Percentiles rank a stretch among this genome's conserved stretches.
These are phyloP conservation scores for Leucoptera coffeella DNA, from an alignment of 2,888 invertebrate species.

Conservation along the genomic window DNA sequence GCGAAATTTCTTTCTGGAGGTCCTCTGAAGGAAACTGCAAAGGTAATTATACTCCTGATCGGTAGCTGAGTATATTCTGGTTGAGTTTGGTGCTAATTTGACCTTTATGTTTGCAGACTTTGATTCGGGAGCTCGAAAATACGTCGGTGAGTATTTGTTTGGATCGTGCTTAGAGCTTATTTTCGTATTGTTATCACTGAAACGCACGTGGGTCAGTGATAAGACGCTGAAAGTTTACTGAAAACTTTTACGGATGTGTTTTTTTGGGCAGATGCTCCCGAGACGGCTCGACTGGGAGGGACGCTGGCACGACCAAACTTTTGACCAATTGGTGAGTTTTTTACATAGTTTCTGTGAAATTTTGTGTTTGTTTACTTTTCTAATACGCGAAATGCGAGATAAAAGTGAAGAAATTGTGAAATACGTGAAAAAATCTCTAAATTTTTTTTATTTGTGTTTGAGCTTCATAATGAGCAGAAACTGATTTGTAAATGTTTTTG, in stretches of 20 bases:
- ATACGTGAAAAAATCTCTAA: slow-evolving; percentile 20
- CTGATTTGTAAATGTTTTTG: slow-evolving; percentile 19
- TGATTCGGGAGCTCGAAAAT: slow-evolving; percentile 72
- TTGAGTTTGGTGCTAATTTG: slow-evolving; percentile 13
- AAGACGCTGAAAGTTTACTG: slow-evolving; percentile 53
- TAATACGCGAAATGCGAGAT: slow-evolving; percentile 10
- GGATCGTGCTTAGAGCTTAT: slow-evolving; percentile 46
- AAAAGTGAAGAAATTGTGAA: slow-evolving; percentile 16
- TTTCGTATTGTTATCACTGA: slow-evolving; percentile 53
- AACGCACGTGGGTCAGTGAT: slow-evolving; percentile 59
- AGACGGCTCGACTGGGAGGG: slow-evolving; percentile 90
- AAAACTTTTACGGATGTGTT: slow-evolving; percentile 23
- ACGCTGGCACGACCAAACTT: slow-evolving; percentile 73
- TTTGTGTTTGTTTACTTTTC: slow-evolving; percentile 27
- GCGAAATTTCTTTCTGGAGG: slow-evolving; percentile 85
- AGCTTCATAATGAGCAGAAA: slow-evolving; percentile 22
- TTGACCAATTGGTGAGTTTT: slow-evolving; percentile 80
- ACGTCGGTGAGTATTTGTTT: slow-evolving; percentile 66
- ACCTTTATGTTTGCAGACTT: slow-evolving; percentile 60
- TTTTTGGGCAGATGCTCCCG: slow-evolving; percentile 73
- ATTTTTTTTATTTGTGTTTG: slow-evolving; percentile 14
- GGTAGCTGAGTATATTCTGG: slow-evolving; percentile 11
- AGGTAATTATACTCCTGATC: slow-evolving; percentile 59
- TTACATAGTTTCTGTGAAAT: slow-evolving; percentile 12
- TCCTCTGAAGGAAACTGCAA: slow-evolving; percentile 75